Conservation (phyloP, 2,113 vertebrate species). For the Zosterops japonicus region DNA sequence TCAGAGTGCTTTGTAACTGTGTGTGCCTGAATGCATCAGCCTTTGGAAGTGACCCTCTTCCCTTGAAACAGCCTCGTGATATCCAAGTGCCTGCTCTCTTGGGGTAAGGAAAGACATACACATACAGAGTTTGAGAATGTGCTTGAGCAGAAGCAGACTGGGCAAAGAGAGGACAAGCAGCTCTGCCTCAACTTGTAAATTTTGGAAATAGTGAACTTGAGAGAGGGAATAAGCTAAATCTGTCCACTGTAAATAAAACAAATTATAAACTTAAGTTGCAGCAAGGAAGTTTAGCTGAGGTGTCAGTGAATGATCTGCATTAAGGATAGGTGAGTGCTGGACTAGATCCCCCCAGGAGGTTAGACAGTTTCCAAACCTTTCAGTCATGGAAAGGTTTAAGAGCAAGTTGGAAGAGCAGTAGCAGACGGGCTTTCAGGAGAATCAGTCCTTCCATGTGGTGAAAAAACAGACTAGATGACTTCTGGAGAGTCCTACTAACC, state of each 20-base stretch:
- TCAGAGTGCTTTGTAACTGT: background rate
- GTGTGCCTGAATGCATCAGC: constrained; percentile 3
- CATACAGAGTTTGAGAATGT: background rate
- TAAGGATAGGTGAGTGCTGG: background rate
- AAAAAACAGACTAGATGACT: background rate
- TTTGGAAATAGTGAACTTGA: background rate
- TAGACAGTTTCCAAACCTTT: background rate
- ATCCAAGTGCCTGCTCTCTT: background rate
- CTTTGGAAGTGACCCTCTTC: background rate
- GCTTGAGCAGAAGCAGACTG: background rate
- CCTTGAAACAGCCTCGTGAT: background rate
- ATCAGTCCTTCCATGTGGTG: background rate
- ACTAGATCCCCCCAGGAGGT: background rate
- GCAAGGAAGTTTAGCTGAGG: background rate
- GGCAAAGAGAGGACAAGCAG: background rate
- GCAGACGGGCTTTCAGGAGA: background rate
- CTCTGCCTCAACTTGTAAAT: background rate
- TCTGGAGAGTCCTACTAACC: background rate
- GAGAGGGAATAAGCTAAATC: background rate
- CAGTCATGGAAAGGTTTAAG: background rate
- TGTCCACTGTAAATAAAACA: background rate
- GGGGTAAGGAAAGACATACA: constrained; percentile 15
- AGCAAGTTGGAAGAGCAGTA: background rate
- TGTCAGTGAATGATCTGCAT: background rate
- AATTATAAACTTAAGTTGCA: background rate